Base-by-base conservation (phyloP, 2,113 vertebrate species). In the Peucedramus taeniatus region DNA sequence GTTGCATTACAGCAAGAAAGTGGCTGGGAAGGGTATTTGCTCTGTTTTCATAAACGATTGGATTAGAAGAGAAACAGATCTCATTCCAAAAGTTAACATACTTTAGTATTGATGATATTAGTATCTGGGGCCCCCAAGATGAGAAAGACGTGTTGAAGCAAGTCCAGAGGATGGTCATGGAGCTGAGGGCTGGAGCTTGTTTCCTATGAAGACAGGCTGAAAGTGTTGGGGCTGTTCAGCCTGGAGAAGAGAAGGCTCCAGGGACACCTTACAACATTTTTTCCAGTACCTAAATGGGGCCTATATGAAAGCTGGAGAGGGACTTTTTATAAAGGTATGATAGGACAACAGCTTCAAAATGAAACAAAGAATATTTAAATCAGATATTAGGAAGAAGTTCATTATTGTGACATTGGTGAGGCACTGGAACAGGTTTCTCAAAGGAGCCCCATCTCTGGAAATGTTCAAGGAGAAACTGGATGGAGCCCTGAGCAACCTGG, bases 1-100 rank as follows among this genome's bases (percentile, higher is more conserved):
- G 64, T 42, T 81, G 80, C 83, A 68, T 95, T 97, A 82, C 49
- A 92, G 65, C 57, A 87, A 90, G 49, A 85, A 97, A 90, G 82
- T 64, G 76, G 35, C 86, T 85, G 66, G 54, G 63, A 92, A 90
- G 72, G n/a, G 37, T 75, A 90, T 92, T 94, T 96, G 49, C 69
- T 90, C 75, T 93, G 86, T 87, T 93, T 93, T 81, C 42, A 30
- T 64, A 96, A 77, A 59, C 82, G 44, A 86, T 70, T 81, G 90
- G 82, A 95, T 93, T 88, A 92, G 49, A 87, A 81, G 47, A 93
- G 79, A 83, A 89, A 88, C 13, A 78, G 81, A 84, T 26, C 45
- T 78, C 57, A 64, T 71, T 82, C 72, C 83, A 94, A 39, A 95
- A 89, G 49, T 83, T 84, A 89, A 87, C 51, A 81, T 84, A 50